phyloP scores from a whole-genome alignment of 2,797 vertebrate species.

The Vireo griseus region DNA sequence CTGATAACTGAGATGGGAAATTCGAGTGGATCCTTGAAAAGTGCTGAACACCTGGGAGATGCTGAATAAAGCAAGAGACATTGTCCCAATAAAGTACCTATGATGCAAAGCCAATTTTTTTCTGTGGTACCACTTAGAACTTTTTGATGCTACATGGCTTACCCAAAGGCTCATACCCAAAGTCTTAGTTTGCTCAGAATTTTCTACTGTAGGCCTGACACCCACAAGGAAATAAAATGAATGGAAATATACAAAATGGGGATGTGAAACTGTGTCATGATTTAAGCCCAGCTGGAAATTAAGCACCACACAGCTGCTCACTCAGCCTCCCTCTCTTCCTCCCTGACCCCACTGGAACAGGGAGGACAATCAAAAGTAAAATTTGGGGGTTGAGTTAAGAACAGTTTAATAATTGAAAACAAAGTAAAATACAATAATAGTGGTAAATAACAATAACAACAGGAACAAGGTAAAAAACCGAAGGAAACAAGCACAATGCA shows the following conservation, averaged over 20 bases:
- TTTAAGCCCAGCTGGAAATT: background rate
- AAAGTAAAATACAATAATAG: background rate
- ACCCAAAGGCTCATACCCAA: background rate
- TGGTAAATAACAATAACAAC: background rate
- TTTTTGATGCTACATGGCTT: background rate
- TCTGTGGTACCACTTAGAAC: background rate
- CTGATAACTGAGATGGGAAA: background rate
- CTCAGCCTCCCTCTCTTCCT: background rate
- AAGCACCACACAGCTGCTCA: background rate
- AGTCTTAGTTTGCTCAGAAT: background rate
- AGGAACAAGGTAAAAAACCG: background rate
- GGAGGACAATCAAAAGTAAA: background rate
- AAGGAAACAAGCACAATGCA: background rate
- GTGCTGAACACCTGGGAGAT: background rate
- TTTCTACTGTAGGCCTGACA: background rate
- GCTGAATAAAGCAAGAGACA: background rate
- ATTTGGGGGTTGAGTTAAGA: background rate
- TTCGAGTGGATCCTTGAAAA: background rate
- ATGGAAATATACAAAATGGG: background rate
- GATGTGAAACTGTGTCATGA: background rate
- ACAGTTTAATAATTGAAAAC: background rate
- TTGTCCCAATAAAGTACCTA: fast-evolving
- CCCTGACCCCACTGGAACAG: fast-evolving
- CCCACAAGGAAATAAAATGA: background rate
- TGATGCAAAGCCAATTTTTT: fast-evolving